phyloP scores from a whole-genome alignment of 2,888 invertebrate species.

The Polymixis flavicincta region DNA sequence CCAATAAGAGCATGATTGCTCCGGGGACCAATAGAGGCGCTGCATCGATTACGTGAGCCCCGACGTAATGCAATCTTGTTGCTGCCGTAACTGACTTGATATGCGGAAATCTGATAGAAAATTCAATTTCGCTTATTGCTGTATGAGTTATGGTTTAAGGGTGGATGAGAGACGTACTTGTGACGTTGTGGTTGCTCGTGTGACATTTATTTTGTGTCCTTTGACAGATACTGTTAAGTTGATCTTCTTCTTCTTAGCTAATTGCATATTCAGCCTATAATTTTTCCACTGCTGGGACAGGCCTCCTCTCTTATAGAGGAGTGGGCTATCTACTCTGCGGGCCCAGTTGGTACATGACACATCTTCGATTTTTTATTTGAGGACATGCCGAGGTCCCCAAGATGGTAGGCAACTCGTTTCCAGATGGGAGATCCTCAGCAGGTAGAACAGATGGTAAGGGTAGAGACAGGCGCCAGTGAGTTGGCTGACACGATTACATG shows the following conservation, averaged over 20 bases:
- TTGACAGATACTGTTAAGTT: neutral
- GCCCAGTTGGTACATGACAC: too few relatives aligned
- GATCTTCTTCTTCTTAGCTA: too few relatives aligned
- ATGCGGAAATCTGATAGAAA: slow-evolving; percentile 63
- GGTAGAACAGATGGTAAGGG: too few relatives aligned
- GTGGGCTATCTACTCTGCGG: too few relatives aligned
- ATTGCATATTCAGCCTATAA: too few relatives aligned
- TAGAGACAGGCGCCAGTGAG: too few relatives aligned
- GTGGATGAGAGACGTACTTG: neutral
- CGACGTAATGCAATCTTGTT: slow-evolving; percentile 64
- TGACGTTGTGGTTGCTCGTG: neutral
- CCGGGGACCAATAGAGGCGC: slow-evolving; percentile 46
- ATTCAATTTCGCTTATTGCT: slow-evolving; percentile 63
- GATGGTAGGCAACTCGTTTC: too few relatives aligned
- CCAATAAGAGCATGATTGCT: slow-evolving; percentile 54
- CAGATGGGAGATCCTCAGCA: too few relatives aligned
- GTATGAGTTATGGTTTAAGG: neutral
- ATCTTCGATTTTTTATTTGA: too few relatives aligned
- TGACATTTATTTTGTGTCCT: neutral
- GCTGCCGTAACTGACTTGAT: slow-evolving; percentile 57
- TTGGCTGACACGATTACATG: neutral
- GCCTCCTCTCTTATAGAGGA: too few relatives aligned
- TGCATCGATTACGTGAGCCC: slow-evolving; percentile 60
- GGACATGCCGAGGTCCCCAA: too few relatives aligned
- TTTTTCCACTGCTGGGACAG: too few relatives aligned